Evolutionary conservation across 2,113 vertebrate genomes (phyloP).

Genomic region (Lonchura striata): DNA sequence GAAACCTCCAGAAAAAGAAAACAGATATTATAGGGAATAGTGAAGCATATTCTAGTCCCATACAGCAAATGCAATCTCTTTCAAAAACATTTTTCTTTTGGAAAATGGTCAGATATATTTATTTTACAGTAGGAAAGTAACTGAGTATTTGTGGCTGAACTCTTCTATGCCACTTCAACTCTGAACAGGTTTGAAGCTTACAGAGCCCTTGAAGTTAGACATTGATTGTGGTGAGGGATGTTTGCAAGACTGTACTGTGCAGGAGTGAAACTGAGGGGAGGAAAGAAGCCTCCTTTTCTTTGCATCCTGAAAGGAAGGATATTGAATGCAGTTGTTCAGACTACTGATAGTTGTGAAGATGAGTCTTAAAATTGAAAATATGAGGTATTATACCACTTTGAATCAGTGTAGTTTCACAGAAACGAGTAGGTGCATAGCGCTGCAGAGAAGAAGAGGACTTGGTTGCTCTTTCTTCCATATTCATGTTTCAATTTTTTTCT

Average conservation of each 20-base stretch:
- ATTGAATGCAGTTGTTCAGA: constrained; percentile 64
- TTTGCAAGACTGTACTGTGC: constrained; percentile 65
- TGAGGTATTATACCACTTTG: not conserved
- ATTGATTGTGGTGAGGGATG: constrained; percentile 68
- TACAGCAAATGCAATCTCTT: constrained; percentile 30
- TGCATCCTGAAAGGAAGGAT: constrained; percentile 69
- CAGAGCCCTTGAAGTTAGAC: constrained; percentile 71
- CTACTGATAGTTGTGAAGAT: constrained; percentile 36
- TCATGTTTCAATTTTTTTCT: not conserved
- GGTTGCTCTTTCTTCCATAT: not conserved
- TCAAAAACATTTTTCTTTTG: constrained; percentile 34
- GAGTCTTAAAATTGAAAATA: not conserved
- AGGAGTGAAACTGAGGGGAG: constrained; percentile 65
- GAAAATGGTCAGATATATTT: constrained; percentile 38
- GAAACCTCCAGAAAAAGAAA: constrained; percentile 46
- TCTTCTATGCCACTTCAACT: constrained; percentile 60
- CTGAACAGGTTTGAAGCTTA: constrained; percentile 68
- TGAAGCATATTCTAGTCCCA: not conserved
- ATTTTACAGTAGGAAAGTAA: constrained; percentile 37
- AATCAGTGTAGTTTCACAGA: not conserved
- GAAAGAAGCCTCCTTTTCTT: constrained; percentile 62
- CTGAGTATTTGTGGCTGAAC: constrained; percentile 50
- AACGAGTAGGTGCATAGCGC: not conserved
- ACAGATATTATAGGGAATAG: constrained; percentile 17
- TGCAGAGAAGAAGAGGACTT: not conserved